These are phyloP conservation scores for Metallyticus violacea DNA, from an alignment of 2,888 invertebrate genomes.

Conservation along the genomic window DNA sequence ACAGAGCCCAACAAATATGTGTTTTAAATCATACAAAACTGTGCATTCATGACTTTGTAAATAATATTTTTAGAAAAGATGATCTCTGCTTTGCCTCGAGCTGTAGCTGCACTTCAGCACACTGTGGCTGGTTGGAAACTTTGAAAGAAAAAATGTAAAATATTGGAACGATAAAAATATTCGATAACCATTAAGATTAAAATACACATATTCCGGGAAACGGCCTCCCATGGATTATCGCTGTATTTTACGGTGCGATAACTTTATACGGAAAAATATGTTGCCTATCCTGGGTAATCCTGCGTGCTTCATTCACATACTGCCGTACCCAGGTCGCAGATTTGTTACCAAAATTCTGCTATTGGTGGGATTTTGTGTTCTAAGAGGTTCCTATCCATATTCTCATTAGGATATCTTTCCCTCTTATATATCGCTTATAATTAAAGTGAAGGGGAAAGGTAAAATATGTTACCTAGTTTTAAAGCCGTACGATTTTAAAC, in stretches of 20 bases:
- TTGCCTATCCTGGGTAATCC: background rate
- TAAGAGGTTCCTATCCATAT: background rate
- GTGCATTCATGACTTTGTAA: too few species aligned
- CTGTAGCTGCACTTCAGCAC: too few species aligned
- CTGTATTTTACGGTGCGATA: background rate
- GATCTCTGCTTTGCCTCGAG: background rate
- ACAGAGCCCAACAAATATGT: too few species aligned
- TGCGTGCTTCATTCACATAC: background rate
- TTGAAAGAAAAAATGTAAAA: background rate
- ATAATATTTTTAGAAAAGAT: too few species aligned
- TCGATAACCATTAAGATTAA: background rate
- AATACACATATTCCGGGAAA: too few species aligned
- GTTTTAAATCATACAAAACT: too few species aligned
- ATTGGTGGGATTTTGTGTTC: background rate
- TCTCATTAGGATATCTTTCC: too few species aligned
- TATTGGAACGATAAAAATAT: background rate
- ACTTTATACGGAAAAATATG: background rate
- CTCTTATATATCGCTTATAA: too few species aligned
- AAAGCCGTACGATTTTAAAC: too few species aligned
- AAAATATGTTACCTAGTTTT: too few species aligned
- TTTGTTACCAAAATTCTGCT: background rate
- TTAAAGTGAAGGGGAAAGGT: too few species aligned
- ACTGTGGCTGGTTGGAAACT: background rate
- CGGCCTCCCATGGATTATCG: background rate
- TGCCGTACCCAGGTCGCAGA: too few species aligned